These are phyloP conservation scores for fruit fly (Drosophila melanogaster) DNA, from an alignment of 1,140 invertebrate genomes.

Conservation along the genomic window Release_6_plus_ISO1_MT NT_037436.4:22709001-22709500, in stretches of 20 bases:
- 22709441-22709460: too few relatives aligned
- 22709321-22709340: too few relatives aligned
- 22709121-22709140: slow-evolving; percentile 49
- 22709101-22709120: slow-evolving; percentile 73
- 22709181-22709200: slow-evolving; percentile 71
- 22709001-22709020: slow-evolving; percentile 69
- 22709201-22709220: slow-evolving; percentile 58
- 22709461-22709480: too few relatives aligned
- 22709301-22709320: background rate
- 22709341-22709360: too few relatives aligned
- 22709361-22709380: too few relatives aligned
- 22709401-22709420: too few relatives aligned
- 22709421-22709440: too few relatives aligned
- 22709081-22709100: slow-evolving; percentile 83
- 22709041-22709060: slow-evolving; percentile 16
- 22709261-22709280: background rate
- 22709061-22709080: slow-evolving; percentile 33
- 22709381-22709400: too few relatives aligned
- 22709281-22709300: background rate
- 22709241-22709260: background rate
- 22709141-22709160: slow-evolving; percentile 41
- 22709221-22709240: too few relatives aligned
- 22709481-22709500: too few relatives aligned
- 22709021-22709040: slow-evolving; percentile 52
- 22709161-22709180: slow-evolving; percentile 54